Conservation (phyloP, 1,140 invertebrate species). For the Heterodera schachtii region DNA sequence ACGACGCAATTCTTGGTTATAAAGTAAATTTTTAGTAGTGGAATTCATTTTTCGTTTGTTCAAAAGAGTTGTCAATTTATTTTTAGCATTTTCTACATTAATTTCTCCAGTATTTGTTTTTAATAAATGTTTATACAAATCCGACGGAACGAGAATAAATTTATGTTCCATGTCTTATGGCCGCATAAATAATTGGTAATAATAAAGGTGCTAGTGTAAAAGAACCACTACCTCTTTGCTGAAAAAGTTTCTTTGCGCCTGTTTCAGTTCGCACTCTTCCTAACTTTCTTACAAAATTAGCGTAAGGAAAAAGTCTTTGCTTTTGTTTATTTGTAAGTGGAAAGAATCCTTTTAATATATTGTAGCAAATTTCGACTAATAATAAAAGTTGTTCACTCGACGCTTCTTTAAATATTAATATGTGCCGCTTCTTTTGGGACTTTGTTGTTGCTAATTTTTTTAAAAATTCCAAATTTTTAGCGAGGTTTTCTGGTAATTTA, state of each 20-base stretch:
- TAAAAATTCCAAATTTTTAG: conserved; percentile 22
- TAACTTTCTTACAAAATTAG: conserved; percentile 9
- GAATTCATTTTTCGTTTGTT: background rate
- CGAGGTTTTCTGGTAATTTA: background rate
- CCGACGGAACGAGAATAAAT: conserved; percentile 23
- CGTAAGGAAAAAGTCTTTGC: background rate
- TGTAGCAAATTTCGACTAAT: conserved; percentile 27
- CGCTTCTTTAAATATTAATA: conserved; percentile 15
- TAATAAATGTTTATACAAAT: conserved; percentile 26
- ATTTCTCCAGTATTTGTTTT: background rate
- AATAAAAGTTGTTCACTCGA: conserved; percentile 19
- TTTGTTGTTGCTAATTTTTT: conserved; percentile 21
- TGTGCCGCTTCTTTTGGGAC: conserved; percentile 14
- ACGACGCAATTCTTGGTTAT: conserved; percentile 16
- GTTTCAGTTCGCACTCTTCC: background rate
- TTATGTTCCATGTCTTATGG: conserved; percentile 8
- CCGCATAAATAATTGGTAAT: background rate
- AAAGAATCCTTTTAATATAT: conserved; percentile 23
- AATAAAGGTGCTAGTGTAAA: conserved; percentile 6
- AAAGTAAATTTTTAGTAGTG: conserved; percentile 19
- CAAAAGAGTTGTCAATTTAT: background rate
- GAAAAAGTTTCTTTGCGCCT: background rate
- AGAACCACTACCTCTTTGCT: conserved; percentile 2
- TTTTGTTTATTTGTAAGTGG: background rate
- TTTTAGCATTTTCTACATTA: background rate